Conservation (phyloP, 2,797 vertebrate species). For the Pantherophis vulpinus region DNA sequence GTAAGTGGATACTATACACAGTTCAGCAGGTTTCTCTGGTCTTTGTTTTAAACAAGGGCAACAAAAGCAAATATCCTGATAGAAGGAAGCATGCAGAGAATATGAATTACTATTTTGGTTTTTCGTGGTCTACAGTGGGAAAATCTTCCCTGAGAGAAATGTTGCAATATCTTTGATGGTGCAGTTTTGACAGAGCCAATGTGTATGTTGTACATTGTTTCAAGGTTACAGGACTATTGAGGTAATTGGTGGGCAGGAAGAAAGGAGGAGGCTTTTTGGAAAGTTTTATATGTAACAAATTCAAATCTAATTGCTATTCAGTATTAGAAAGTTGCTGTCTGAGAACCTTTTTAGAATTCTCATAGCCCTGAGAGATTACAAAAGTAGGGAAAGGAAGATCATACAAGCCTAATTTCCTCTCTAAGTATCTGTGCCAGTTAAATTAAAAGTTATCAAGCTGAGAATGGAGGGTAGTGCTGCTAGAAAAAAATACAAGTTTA, state of each 20-base stretch:
- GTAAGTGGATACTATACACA: background rate
- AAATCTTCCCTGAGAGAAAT: background rate
- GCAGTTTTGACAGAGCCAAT: background rate
- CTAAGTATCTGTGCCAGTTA: background rate
- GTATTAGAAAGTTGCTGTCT: background rate
- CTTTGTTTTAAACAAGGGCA: background rate
- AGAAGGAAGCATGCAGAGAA: background rate
- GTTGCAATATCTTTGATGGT: background rate
- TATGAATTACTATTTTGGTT: background rate
- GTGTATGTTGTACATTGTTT: background rate
- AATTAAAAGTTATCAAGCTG: background rate
- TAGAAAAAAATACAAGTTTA: background rate
- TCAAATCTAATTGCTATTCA: background rate
- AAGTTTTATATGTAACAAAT: background rate
- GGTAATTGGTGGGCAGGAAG: background rate
- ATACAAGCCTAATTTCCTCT: background rate
- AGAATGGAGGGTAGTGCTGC: background rate
- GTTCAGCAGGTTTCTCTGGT: background rate
- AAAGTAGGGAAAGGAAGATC: background rate
- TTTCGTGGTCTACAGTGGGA: background rate
- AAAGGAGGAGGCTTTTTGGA: background rate
- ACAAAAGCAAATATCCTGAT: background rate
- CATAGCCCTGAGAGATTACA: background rate
- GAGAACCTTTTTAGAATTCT: background rate
- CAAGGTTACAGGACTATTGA: background rate